Percentiles rank a stretch among this genome's conserved stretches.
Evolutionary conservation across 1,140 invertebrate species (phyloP).

Genomic region (Phymorhynchus buccinoides): DNA sequence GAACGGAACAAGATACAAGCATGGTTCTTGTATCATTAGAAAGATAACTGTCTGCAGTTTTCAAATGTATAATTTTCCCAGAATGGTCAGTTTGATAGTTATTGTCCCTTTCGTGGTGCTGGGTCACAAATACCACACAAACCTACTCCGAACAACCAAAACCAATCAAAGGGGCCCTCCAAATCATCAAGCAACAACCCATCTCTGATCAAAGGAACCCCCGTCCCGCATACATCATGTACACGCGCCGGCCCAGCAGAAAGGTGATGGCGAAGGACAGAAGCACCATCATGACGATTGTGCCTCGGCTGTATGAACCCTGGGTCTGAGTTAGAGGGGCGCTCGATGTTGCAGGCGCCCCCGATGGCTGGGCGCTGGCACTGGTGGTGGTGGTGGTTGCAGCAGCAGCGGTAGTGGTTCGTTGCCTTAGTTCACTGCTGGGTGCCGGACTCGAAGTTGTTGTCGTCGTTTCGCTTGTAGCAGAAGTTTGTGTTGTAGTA

Average conservation of each 20-base stretch:
- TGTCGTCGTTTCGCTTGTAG: background rate
- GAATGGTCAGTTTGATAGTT: no score
- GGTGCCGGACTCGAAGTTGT: background rate
- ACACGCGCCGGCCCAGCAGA: slow-evolving; percentile 30
- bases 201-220: background rate
- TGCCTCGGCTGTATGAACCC: background rate
- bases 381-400: background rate
- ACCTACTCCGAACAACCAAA: background rate
- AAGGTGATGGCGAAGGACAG: slow-evolving; percentile 24
- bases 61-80: no score
- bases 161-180: background rate
- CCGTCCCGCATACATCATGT: background rate
- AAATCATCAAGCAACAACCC: background rate
- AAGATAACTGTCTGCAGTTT: no score
- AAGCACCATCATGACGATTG: slow-evolving; percentile 32
- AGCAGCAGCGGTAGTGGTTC: no score
- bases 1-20: no score
- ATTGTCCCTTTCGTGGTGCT: no score
- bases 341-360: background rate
- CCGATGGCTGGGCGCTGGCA: background rate
- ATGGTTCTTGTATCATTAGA: no score
- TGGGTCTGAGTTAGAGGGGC: background rate
- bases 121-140: no score
- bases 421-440: background rate
- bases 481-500: background rate